Conservation (phyloP, 1,140 invertebrate species). For the Apis dorsata region DNA sequence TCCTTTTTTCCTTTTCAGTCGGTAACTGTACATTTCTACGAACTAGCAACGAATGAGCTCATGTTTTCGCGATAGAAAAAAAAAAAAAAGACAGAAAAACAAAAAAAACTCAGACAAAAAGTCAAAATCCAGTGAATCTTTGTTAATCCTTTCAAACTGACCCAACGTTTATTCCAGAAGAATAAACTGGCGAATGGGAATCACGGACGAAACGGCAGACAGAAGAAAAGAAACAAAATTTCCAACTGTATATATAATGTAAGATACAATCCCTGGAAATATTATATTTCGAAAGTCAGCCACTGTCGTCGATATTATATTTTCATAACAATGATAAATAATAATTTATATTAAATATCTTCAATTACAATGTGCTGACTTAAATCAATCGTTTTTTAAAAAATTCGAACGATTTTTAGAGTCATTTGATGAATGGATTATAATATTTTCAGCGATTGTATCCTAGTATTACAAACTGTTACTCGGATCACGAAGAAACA, state of each 20-base stretch:
- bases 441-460: too few species aligned
- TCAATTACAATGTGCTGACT: too few species aligned
- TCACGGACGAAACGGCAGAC: neutral
- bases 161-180: neutral
- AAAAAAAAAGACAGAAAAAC: neutral
- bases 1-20: neutral
- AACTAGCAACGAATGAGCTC: neutral
- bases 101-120: neutral
- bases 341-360: too few species aligned
- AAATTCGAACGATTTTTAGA: too few species aligned
- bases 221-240: constrained; percentile 33
- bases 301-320: too few species aligned
- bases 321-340: too few species aligned
- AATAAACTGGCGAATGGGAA: neutral
- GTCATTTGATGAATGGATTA: too few species aligned
- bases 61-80: neutral
- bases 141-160: neutral
- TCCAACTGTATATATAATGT: neutral
- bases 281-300: too few species aligned
- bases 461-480: too few species aligned
- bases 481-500: too few species aligned
- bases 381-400: too few species aligned
- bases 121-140: neutral
- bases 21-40: neutral
- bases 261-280: too few species aligned